Base-by-base conservation (phyloP, 2,888 invertebrate genomes). In the Drosophila siamana region DNA sequence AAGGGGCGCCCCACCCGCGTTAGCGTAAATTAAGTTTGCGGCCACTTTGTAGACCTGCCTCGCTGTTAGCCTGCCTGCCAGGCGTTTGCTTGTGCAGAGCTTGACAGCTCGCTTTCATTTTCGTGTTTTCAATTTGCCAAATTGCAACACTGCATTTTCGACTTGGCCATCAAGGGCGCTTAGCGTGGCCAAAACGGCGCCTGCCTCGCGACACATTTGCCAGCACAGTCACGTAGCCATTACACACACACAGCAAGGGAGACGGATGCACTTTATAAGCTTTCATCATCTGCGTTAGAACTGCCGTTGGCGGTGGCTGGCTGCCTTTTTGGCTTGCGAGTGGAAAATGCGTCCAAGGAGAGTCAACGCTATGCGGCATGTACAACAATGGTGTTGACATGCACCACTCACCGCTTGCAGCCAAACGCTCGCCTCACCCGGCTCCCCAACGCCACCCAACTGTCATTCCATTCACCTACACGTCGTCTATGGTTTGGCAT, bases 91-190 rank as follows among this genome's bases (percentile, higher is more conserved):
- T 46, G 66, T 64, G n/a, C n/a, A n/a, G n/a, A n/a, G n/a, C n/a
- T n/a, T n/a, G n/a, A n/a, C 63, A 63, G 54, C 51, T 47, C 50
- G 36, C 50, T 43, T 59, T 62, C 64, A 60, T 68, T 78, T 78
- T 67, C 65, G 47, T 79, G 76, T 76, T 78, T 85, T 87, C 83
- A 87, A 89, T 89, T 85, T 89, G 60, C 46, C 44, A 87, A 89
- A 86, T 72, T 82, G 89, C 89, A 77, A 67, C 77, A 63, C 54
- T 74, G 89, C 80, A 74, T 67, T 89, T 87, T 75, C 43, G 64
- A 56, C 64, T 52, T 63, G 76, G 60, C 79, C 69, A 82, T 87
- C 75, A 87, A 54, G 61, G 67, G 19, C 41, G 78, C 85, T 86
- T 72, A 68, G 60, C 55, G 59, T 30, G 28, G 33, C 54, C 59